A percentile compares a stretch with the other conserved stretches of the same genome.
Evolutionary conservation across 2,888 invertebrate genomes (phyloP).

Genomic region (Xestia c-nigrum): DNA sequence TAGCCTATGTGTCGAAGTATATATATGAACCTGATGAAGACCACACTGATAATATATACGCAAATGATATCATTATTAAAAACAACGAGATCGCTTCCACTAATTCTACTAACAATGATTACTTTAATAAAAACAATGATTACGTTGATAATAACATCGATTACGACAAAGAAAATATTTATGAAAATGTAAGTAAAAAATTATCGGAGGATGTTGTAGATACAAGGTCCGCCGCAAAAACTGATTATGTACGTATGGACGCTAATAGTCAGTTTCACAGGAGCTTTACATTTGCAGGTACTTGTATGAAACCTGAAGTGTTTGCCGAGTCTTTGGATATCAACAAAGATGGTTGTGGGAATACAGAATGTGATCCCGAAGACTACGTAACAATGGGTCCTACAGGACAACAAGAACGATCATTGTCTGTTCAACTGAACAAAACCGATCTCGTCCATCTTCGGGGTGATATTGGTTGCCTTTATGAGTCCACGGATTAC

Average conservation of each 20-base stretch:
- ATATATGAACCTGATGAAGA: slow-evolving; percentile 33
- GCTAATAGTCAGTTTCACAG: slow-evolving; percentile 32
- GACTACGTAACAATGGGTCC: slow-evolving; percentile 53
- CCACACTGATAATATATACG: slow-evolving; percentile 50
- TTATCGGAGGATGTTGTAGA: slow-evolving; percentile 76
- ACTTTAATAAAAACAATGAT: not conserved
- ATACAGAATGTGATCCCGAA: slow-evolving; percentile 27
- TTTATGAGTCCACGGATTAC: slow-evolving; percentile 71
- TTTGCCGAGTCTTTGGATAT: slow-evolving; percentile 15
- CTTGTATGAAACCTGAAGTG: slow-evolving; percentile 21
- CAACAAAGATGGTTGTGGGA: slow-evolving; percentile 19
- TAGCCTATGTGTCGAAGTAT: slow-evolving; percentile 26
- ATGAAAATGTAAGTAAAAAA: slow-evolving; percentile 65
- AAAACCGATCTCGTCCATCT: slow-evolving; percentile 72
- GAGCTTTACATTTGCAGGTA: slow-evolving; percentile 34
- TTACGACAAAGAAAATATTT: slow-evolving; percentile 44
- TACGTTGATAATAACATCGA: slow-evolving; percentile 1
- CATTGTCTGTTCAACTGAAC: slow-evolving; percentile 41
- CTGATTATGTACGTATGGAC: slow-evolving; percentile 47
- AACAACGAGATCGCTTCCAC: slow-evolving; percentile 1
- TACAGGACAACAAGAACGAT: slow-evolving; percentile 18
- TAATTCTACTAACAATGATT: not conserved
- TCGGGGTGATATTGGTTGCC: slow-evolving; percentile 77
- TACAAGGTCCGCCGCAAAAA: slow-evolving; percentile 27
- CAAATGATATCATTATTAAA: slow-evolving; percentile 35